Conservation (phyloP, 2,797 vertebrate genomes). For the Chelon auratus region DNA sequence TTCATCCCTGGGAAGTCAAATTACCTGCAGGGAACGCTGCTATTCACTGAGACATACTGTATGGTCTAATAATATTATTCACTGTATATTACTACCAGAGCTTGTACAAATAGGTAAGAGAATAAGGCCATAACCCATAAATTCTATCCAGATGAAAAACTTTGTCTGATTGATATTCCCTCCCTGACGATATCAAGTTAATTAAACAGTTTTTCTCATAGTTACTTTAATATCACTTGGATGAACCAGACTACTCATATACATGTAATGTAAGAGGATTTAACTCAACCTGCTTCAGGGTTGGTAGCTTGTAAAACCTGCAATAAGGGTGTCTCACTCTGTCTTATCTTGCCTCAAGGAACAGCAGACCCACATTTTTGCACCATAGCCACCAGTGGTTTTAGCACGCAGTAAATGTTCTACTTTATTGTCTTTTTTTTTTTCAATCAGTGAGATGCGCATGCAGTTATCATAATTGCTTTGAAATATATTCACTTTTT, state of each 20-base stretch:
- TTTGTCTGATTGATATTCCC: constrained; percentile 12
- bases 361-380: constrained; percentile 30
- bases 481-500: neutral
- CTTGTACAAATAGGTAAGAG: constrained; percentile 36
- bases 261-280: constrained; percentile 51
- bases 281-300: constrained; percentile 43
- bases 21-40: constrained; percentile 51
- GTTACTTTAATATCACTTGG: constrained; percentile 24
- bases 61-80: constrained; percentile 56
- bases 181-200: constrained; percentile 29
- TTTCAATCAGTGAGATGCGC: neutral
- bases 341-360: constrained; percentile 56
- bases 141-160: constrained; percentile 25
- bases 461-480: neutral
- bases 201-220: constrained; percentile 41
- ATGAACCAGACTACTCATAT: constrained; percentile 27
- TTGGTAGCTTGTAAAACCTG: constrained; percentile 60
- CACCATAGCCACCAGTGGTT: neutral
- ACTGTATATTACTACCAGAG: constrained; percentile 38
- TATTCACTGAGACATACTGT: constrained; percentile 46
- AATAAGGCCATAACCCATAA: constrained; percentile 39
- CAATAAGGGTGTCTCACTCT: constrained; percentile 45
- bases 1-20: constrained; percentile 54
- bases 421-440: neutral
- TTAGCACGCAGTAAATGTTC: neutral